Evolutionary conservation across 2,113 vertebrate species (phyloP).

Genomic region (Tetrax tetrax): DNA sequence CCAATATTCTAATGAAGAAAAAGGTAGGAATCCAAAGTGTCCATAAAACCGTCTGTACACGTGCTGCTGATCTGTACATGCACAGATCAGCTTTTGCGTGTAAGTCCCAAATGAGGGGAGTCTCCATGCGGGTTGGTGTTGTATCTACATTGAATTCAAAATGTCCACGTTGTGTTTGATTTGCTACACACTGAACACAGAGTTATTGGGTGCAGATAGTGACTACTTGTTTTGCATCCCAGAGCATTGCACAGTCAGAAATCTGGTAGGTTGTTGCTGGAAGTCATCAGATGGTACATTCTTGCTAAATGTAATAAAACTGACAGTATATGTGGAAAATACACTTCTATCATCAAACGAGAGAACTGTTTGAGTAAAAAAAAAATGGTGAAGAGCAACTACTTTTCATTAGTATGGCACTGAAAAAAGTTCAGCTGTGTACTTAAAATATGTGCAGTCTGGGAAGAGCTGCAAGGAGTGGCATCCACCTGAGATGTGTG

Average conservation of each 20-base stretch:
- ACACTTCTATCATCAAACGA: not conserved
- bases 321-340: not conserved
- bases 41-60: not conserved
- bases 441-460: not conserved
- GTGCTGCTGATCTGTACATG: not conserved
- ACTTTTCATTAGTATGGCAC: not conserved
- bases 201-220: not conserved
- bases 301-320: not conserved
- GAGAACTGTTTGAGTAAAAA: not conserved
- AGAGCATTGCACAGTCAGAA: not conserved
- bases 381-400: not conserved
- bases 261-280: not conserved
- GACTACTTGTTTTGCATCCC: not conserved
- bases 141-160: not conserved
- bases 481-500: not conserved
- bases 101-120: not conserved
- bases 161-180: not conserved
- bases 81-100: not conserved
- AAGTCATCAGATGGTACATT: not conserved
- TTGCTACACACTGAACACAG: not conserved
- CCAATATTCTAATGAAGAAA: conserved; percentile 12
- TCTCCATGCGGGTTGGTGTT: not conserved
- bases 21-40: not conserved
- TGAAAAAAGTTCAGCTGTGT: not conserved
- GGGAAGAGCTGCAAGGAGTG: not conserved